Evolutionary conservation across 2,888 invertebrate genomes (phyloP).

Genomic region (Drosophila mimetica): DNA sequence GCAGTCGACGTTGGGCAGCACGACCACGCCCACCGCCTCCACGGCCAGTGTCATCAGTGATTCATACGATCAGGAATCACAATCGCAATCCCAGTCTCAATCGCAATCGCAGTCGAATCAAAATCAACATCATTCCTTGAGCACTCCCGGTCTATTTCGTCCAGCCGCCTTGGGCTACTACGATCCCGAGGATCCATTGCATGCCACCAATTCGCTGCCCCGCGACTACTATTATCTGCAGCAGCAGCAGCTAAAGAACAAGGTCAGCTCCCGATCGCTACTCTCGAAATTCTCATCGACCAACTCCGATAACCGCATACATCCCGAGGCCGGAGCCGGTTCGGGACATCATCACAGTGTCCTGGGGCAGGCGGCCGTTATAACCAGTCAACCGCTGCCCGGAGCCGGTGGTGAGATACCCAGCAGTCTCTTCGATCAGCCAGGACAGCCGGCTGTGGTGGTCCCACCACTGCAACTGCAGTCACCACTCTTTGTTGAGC

Average conservation of each 20-base stretch:
- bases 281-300: constrained; percentile 82
- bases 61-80: constrained; percentile 66
- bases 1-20: constrained; percentile 70
- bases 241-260: constrained; percentile 82
- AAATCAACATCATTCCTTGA: constrained; percentile 65
- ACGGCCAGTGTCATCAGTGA: constrained; percentile 81
- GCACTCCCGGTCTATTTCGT: constrained; percentile 67
- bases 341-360: constrained; percentile 48
- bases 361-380: constrained; percentile 68
- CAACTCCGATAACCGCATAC: constrained; percentile 82
- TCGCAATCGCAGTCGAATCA: constrained; percentile 48
- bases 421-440: constrained; percentile 62
- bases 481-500: constrained; percentile 73
- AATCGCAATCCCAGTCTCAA: constrained; percentile 57
- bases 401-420: constrained; percentile 47
- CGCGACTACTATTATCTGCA: constrained; percentile 83
- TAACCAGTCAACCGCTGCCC: constrained; percentile 77
- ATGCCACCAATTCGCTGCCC: constrained; percentile 80
- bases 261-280: constrained; percentile 78
- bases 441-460: constrained; percentile 58
- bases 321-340: constrained; percentile 69
- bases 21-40: constrained; percentile 77
- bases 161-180: constrained; percentile 67
- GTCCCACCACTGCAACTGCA: constrained; percentile 42
- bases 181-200: constrained; percentile 74